A percentile compares a stretch with the other conserved stretches of the same genome.
Evolutionary conservation across 2,113 vertebrate genomes (phyloP).

Genomic region (Equus przewalskii): DNA sequence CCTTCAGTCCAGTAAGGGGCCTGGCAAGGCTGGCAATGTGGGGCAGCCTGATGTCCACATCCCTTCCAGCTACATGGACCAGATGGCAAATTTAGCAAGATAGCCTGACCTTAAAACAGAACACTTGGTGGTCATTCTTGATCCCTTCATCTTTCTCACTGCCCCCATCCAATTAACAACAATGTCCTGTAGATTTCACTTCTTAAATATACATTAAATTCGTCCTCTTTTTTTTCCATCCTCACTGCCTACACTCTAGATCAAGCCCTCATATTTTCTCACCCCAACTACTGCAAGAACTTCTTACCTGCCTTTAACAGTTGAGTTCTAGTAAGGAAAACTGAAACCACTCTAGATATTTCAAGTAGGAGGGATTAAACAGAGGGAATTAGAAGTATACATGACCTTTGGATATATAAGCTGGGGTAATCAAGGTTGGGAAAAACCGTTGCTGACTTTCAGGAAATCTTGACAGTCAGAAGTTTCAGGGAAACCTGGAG

Average conservation of each 20-base stretch:
- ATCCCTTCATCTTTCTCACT: not conserved
- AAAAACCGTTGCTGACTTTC: not conserved
- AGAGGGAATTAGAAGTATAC: not conserved
- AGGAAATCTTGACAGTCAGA: not conserved
- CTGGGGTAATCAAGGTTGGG: not conserved
- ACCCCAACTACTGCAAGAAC: not conserved
- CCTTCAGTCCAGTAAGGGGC: not conserved
- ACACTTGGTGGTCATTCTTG: not conserved
- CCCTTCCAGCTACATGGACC: not conserved
- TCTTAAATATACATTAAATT: not conserved
- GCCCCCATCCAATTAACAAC: not conserved
- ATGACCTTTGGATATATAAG: not conserved
- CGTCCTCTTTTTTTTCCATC: not conserved
- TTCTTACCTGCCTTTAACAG: not conserved
- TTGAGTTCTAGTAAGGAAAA: not conserved
- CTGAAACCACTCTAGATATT: not conserved
- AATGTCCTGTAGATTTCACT: not conserved
- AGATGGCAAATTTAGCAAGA: not conserved
- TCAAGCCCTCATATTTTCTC: not conserved
- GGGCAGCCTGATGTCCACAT: not conserved
- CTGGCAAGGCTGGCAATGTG: not conserved
- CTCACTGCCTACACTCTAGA: not conserved
- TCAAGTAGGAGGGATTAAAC: slow-evolving; percentile 15
- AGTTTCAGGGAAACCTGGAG: not conserved
- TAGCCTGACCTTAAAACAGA: not conserved